Evolutionary conservation across 2,888 invertebrate species (phyloP), one percentile per base, ranked within the genome.

Genomic region (Orthonychiurus folsomi): DNA sequence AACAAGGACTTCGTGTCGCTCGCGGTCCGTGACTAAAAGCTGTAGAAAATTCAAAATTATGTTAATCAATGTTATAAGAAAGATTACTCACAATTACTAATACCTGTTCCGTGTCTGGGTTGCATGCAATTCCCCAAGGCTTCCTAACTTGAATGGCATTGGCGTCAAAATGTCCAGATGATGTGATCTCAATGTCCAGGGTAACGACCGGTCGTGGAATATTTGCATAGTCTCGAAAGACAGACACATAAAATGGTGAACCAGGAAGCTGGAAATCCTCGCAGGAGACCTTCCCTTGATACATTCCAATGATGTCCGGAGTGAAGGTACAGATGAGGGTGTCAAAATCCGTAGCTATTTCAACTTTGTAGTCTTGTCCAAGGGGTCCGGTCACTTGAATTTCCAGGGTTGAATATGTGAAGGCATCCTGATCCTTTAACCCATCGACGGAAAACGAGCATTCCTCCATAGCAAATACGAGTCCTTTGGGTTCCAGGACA

Each of bases 81-180:
- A 53, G 53, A 53, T 20, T 56, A 23, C 9, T 23, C 25, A 5
- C 56, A n/a, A n/a, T n/a, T n/a, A n/a, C n/a, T n/a, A n/a, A n/a
- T 64, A 61, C 64, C 26, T 61, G 26, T 37, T 64, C 64, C 26
- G 58, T 64, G 26, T 24, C 48, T 21, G 23, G 57, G 23, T 61
- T 64, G 23, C 52, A 59, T 23, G 58, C 61, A 24, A 64, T 27
- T n/a, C 64, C 64, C 64, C 64, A 64, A 3, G 64, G 64, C 47
- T 64, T 61, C 50, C 59, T 28, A 20, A 27, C 24, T n/a, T 25
- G 20, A 18, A 54, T 28, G 25, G 24, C 55, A 1, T 21, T 28
- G 37, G 20, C 12, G n/a, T n/a, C n/a, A n/a, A n/a, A n/a, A 21
- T 25, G 20, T 23, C 21, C n/a, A 3, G 3, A 21, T 9, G 1